Conservation (phyloP, 2,888 invertebrate species). For the Sipunculus nudus region DNA sequence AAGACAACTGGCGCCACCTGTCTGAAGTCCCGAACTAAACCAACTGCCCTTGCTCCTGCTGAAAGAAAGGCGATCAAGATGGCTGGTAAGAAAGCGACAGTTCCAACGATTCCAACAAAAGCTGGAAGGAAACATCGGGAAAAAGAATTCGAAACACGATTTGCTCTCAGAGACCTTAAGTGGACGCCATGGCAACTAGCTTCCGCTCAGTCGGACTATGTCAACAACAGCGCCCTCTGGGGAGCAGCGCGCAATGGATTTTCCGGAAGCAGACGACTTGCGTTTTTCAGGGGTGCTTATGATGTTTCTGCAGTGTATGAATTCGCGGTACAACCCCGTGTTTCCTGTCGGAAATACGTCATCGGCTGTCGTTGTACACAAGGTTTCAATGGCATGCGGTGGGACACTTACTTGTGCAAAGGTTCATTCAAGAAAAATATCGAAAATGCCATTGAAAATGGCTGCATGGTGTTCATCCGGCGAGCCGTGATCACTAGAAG, state of each 20-base stretch:
- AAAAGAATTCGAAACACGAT: too few relatives aligned
- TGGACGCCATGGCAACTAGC: background rate
- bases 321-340: background rate
- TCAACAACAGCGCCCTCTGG: background rate
- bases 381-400: background rate
- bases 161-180: background rate
- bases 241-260: background rate
- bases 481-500: background rate
- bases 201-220: background rate
- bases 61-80: background rate
- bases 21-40: too few relatives aligned
- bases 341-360: background rate
- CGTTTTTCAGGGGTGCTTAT: background rate
- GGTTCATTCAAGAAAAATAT: background rate
- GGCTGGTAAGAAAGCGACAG: background rate
- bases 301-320: background rate
- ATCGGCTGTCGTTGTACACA: background rate
- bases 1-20: too few relatives aligned
- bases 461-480: conserved; percentile 13
- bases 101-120: background rate
- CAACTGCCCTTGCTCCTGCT: too few relatives aligned
- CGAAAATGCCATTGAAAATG: conserved; percentile 7
- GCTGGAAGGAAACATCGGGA: too few relatives aligned
- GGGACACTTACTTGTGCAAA: conserved; percentile 10
- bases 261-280: background rate